Conservation (phyloP, 2,888 invertebrate genomes). For the Seira musarum region DNA sequence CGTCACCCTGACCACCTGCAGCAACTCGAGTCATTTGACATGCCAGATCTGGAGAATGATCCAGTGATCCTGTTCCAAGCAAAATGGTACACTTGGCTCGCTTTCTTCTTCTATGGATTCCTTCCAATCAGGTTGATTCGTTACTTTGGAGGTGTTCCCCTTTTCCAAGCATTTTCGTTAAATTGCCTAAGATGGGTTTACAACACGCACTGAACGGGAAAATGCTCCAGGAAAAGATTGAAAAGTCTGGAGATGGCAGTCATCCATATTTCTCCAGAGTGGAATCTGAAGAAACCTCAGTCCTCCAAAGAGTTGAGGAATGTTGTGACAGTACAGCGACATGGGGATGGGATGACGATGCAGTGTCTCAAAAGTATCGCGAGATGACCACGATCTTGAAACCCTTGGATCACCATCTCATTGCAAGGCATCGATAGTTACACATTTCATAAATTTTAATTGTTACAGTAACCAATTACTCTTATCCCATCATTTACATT, state of each 20-base stretch:
- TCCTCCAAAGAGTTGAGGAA: not conserved
- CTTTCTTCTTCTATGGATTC: not conserved
- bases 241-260: not conserved
- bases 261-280: not conserved
- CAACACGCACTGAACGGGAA: not conserved
- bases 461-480: too few relatives aligned
- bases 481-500: too few relatives aligned
- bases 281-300: not conserved
- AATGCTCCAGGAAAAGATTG: not conserved
- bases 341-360: conserved; percentile 23
- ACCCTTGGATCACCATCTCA: too few relatives aligned
- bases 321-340: not conserved
- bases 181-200: conserved; percentile 3
- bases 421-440: too few relatives aligned
- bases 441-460: too few relatives aligned
- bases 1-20: conserved; percentile 91
- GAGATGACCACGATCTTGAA: not conserved
- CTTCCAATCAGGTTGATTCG: not conserved
- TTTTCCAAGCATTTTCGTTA: not conserved
- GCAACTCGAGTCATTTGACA: conserved; percentile 88
- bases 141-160: not conserved
- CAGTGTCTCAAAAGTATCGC: not conserved
- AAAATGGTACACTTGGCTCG: not conserved
- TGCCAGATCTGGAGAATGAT: conserved; percentile 75
- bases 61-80: conserved; percentile 85